These are phyloP conservation scores for Crocidura indochinensis DNA, from an alignment of 2,797 vertebrate genomes.

Conservation along the genomic window DNA sequence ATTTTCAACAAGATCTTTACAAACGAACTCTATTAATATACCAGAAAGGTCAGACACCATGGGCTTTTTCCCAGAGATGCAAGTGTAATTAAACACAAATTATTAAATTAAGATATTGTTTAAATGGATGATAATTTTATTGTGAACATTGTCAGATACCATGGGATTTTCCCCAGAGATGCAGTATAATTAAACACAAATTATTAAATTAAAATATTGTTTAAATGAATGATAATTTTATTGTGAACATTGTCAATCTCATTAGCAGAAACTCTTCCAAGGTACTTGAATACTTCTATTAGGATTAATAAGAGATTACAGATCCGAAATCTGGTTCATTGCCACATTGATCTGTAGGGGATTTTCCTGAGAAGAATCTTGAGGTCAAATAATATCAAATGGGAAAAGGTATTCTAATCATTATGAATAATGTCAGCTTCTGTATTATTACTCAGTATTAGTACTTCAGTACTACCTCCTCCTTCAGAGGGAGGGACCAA, in stretches of 20 bases:
- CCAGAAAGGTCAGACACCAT: no score
- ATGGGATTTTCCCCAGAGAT: not conserved
- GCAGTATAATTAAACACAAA: not conserved
- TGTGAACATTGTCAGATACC: not conserved
- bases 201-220: no score
- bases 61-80: not conserved
- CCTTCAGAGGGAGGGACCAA: not conserved
- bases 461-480: no score
- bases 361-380: not conserved
- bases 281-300: not conserved
- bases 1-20: no score
- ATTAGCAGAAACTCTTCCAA: not conserved
- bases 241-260: not conserved
- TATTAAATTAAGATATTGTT: no score
- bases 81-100: not conserved
- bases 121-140: not conserved
- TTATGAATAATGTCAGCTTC: not conserved
- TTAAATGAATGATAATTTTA: not conserved
- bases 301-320: not conserved
- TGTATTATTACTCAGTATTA: no score
- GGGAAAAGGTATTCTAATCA: conserved; percentile 7
- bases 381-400: conserved; percentile 17
- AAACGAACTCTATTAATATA: no score
- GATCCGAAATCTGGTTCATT: not conserved
- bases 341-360: not conserved